Conservation (phyloP, 2,797 vertebrate species). For the Champsocephalus esox region DNA sequence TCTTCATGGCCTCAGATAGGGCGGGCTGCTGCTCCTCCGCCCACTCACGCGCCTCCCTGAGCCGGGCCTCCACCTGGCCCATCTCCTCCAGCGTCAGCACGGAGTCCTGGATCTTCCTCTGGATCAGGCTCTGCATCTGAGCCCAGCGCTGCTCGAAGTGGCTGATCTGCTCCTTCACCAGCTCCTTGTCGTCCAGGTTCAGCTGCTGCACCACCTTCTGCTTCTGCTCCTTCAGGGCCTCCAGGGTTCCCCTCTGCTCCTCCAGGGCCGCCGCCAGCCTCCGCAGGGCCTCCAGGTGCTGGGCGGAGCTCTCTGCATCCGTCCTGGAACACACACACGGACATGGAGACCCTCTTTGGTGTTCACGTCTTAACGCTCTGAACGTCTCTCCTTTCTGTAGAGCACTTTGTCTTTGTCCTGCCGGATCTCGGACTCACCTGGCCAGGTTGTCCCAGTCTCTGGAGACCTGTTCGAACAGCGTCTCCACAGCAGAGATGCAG, state of each 20-base stretch:
- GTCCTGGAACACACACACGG: conserved; percentile 82
- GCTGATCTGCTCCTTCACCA: conserved; percentile 93
- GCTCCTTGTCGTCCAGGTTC: conserved; percentile 93
- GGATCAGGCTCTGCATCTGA: conserved; percentile 92
- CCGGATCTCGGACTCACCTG: conserved; percentile 82
- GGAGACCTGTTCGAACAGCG: conserved; percentile 92
- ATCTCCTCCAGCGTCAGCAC: conserved; percentile 92
- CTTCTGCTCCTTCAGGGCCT: conserved; percentile 93
- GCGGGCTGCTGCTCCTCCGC: conserved; percentile 92
- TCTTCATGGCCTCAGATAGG: conserved; percentile 91
- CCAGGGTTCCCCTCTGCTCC: conserved; percentile 89
- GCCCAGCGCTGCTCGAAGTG: conserved; percentile 96
- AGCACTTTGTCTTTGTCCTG: too few species aligned
- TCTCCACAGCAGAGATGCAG: conserved; percentile 88
- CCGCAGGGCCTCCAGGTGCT: conserved; percentile 91
- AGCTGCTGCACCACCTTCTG: conserved; percentile 92
- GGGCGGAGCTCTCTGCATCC: conserved; percentile 93
- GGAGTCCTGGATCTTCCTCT: conserved; percentile 92
- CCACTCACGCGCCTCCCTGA: conserved; percentile 95
- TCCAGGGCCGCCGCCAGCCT: conserved; percentile 88
- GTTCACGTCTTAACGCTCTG: too few species aligned
- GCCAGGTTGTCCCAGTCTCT: conserved; percentile 97
- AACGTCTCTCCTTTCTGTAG: too few species aligned
- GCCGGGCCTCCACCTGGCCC: conserved; percentile 85
- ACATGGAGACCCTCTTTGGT: background rate